Evolutionary conservation across 2,797 vertebrate genomes (phyloP).

Genomic region (Mormyrops boulengeri): DNA sequence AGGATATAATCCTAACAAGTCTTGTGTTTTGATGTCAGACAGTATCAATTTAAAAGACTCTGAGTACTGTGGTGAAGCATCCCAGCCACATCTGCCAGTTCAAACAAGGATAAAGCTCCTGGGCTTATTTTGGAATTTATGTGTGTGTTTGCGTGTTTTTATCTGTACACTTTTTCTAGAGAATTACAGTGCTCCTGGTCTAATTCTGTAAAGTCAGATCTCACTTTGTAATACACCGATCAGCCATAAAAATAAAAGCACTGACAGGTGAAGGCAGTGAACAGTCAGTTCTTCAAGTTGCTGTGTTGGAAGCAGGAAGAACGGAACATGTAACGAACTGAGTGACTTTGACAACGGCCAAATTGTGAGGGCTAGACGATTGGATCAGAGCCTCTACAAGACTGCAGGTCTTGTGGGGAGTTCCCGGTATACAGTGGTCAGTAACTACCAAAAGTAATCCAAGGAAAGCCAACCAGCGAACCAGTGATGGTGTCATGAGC

Average conservation of each 20-base stretch:
- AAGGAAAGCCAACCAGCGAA: neutral
- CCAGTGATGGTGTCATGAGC: neutral
- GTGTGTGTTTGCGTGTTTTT: neutral
- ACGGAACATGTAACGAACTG: neutral
- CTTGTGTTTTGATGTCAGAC: constrained; percentile 3
- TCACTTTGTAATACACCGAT: neutral
- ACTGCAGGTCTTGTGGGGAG: neutral
- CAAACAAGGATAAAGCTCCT: neutral
- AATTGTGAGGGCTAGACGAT: neutral
- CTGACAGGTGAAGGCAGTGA: neutral
- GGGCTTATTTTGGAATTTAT: constrained; percentile 16
- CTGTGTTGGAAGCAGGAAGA: neutral
- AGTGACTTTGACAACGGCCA: neutral
- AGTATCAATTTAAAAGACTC: constrained; percentile 1
- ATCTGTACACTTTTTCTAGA: neutral
- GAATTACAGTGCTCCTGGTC: neutral
- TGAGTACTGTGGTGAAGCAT: neutral
- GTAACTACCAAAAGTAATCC: neutral
- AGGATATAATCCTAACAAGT: neutral
- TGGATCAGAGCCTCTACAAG: neutral
- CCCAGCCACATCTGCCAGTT: constrained; percentile 17
- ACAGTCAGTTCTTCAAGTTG: neutral
- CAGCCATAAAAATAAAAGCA: neutral
- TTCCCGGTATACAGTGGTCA: neutral
- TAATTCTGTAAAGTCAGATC: neutral